A percentile compares a stretch with the other conserved stretches of the same genome.
Conservation (phyloP, 2,888 invertebrate genomes). For the Oscheius myriophilus region DNA sequence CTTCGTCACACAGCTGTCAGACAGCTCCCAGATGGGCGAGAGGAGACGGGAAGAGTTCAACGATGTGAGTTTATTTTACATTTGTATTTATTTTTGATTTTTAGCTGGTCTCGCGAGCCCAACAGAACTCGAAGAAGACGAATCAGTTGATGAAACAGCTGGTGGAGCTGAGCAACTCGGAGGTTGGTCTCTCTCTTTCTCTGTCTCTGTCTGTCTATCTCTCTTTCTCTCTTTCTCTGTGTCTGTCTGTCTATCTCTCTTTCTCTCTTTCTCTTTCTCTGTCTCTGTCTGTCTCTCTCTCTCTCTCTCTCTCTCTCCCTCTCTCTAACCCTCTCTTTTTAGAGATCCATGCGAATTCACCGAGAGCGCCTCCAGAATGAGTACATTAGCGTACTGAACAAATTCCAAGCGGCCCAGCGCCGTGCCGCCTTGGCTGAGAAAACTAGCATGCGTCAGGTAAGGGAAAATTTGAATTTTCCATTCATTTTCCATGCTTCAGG, state of each 20-base stretch:
- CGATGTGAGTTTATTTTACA: constrained; percentile 30
- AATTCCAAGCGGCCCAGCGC: constrained; percentile 62
- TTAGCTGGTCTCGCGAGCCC: constrained; percentile 55
- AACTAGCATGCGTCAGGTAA: constrained; percentile 41
- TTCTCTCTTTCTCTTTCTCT: not conserved
- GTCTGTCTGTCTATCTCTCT: not conserved
- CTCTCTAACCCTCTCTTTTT: not conserved
- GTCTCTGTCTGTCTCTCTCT: not conserved
- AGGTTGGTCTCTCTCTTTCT: constrained; percentile 14
- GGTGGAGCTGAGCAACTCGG: constrained; percentile 49
- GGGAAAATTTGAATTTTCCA: not conserved
- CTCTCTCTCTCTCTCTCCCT: not conserved
- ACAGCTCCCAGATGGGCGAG: constrained; percentile 46
- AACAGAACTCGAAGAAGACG: constrained; percentile 61
- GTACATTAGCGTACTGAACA: constrained; percentile 62
- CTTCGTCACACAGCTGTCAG: constrained; percentile 41
- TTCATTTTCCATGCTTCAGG: constrained; percentile 18
- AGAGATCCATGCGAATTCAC: constrained; percentile 58
- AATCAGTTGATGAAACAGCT: constrained; percentile 61
- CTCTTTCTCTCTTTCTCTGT: not conserved
- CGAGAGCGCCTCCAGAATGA: constrained; percentile 67
- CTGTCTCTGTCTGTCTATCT: not conserved
- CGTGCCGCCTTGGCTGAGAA: constrained; percentile 55
- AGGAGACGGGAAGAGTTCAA: constrained; percentile 49
- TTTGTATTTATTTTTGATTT: constrained; percentile 8